Evolutionary conservation across 2,797 vertebrate genomes (phyloP), one percentile per base, ranked within the genome.

Genomic region (Threskiornis aethiopicus): DNA sequence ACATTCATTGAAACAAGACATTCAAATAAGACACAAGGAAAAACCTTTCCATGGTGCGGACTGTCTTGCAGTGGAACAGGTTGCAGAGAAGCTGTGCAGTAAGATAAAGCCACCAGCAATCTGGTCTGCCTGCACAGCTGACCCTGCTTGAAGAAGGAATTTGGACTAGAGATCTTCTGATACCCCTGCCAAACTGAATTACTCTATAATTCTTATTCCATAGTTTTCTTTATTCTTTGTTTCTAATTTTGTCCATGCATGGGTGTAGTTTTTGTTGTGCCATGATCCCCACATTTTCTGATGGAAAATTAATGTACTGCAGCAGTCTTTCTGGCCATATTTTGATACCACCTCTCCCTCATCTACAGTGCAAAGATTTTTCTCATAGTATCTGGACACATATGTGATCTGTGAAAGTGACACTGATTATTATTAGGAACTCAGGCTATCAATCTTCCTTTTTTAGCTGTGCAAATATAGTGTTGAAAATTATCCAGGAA

Each of bases 401-500:
- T 92, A 92, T 15, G 15, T 28, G 22, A 89, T 70, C 81, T 77
- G 44, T 66, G 71, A 90, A 94, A 93, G 59, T 75, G 57, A 90
- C 70, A 72, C 49, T 65, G 64, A 84, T 90, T 79, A 81, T 65
- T 89, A 76, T 66, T 75, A 82, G 78, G 76, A 91, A 85, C 19
- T 59, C 41, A 46, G 44, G 44, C 57, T 91, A 93, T 78, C 79
- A 77, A 71, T 94, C 52, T 77, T 90, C 39, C 47, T n/a, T 91
- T 73, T 95, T 75, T 14, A 79, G 59, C 41, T 59, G 52, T 67
- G 52, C 70, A 92, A 84, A 90, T 73, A 79, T 15, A 92, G 66
- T 62, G 33, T 24, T 93, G 84, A 90, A 96, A 92, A 85, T 87
- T 41, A 91, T 87, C 47, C 81, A 92, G 29, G 44, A 82, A 82